phyloP scores from a whole-genome alignment of 2,888 invertebrate genomes.

The Calameuta filiformis region DNA sequence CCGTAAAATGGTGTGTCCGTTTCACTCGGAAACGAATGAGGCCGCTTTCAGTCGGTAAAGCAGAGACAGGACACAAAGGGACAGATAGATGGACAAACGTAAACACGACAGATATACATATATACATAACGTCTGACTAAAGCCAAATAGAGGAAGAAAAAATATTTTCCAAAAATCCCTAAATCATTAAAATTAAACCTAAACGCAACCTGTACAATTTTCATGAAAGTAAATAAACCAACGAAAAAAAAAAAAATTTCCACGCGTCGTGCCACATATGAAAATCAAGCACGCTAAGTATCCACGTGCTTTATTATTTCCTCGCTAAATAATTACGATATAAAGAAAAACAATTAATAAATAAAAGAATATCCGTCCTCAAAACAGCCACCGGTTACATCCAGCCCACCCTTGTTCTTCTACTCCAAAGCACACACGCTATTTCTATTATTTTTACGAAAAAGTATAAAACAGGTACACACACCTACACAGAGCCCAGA shows the following conservation, averaged over 20 bases:
- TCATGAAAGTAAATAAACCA: background rate
- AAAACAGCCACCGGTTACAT: background rate
- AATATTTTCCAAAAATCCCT: background rate
- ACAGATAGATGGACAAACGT: background rate
- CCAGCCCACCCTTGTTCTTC: background rate
- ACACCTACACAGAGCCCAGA: background rate
- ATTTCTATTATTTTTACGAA: conserved; percentile 29
- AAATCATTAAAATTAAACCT: background rate
- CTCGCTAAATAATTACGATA: background rate
- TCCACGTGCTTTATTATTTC: background rate
- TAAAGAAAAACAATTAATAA: background rate
- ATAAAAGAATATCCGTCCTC: background rate
- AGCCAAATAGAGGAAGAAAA: background rate
- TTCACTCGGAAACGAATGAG: background rate
- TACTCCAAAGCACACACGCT: conserved; percentile 8
- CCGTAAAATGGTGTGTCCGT: background rate
- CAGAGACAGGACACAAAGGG: background rate
- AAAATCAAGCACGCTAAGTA: background rate
- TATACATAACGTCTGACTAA: background rate
- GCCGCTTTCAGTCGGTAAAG: background rate
- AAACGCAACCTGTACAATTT: background rate
- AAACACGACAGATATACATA: background rate
- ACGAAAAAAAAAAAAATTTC: no score
- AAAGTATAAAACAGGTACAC: conserved; percentile 8
- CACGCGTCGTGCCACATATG: background rate